Base-by-base conservation (phyloP, 2,113 vertebrate genomes). In the Carassius carassius region DNA sequence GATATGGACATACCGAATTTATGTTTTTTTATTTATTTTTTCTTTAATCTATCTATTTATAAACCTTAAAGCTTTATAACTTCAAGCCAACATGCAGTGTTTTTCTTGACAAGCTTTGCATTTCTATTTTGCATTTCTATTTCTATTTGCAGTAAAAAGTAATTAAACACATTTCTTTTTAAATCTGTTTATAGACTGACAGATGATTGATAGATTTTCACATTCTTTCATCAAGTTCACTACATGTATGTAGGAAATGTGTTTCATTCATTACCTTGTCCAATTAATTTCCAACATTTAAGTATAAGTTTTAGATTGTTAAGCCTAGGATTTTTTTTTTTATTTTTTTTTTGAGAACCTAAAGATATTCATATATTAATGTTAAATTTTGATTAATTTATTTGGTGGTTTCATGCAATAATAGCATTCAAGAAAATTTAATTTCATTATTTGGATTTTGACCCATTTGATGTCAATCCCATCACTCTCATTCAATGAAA, bases 401-500 rank as follows among this genome's bases (percentile, higher is more conserved):
- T 67, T 67, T 17, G 12, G 60, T 63, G 13, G 60, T 63, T 62
- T 44, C 44, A 11, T 44, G 44, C 44, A 9, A 44, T 11, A 44
- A 11, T 44, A 44, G 2, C 9, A 44, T 44, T 47, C 44, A 47
- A 47, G 44, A 11, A 47, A 12, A 47, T 47, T 3, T 47, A 1
- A 17, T 67, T 17, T 16, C 3, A 63, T 63, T 14, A 70, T 35
- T 70, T 21, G 67, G 3, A 37, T 70, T 70, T 9, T 70, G 32
- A 70, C 8, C 54, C 2, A 7, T 58, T 75, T 75, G 12, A 37
- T 49, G 19, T 49, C 10, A 41, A 70, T 12, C 67, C 16, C 67
- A 70, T 70, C 56, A 84, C 78, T 78, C 49, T 87, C 73, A 70
- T 74, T 78, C 41, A 63, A 74, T 85, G 73, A 83, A 80, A 80